Conservation (phyloP, 2,888 invertebrate species). For the Gnatocerus cornutus region DNA sequence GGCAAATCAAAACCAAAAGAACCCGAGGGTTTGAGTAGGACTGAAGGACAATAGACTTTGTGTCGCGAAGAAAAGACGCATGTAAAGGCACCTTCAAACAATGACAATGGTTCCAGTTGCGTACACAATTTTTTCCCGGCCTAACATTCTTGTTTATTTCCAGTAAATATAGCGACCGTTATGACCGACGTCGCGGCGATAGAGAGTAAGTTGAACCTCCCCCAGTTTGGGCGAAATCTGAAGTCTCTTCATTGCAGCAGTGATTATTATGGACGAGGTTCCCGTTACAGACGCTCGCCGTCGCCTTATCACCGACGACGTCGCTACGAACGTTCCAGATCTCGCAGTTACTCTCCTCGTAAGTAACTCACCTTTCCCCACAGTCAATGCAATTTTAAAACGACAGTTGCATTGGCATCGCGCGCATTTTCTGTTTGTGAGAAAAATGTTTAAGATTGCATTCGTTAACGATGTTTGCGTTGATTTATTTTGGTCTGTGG, state of each 20-base stretch:
- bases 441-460: constrained; percentile 32
- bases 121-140: not conserved
- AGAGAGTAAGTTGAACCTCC: constrained; percentile 62
- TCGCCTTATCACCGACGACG: constrained; percentile 64
- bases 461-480: constrained; percentile 29
- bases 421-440: constrained; percentile 21
- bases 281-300: constrained; percentile 62
- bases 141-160: constrained; percentile 51
- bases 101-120: not conserved
- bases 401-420: constrained; percentile 24
- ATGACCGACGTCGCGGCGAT: constrained; percentile 61
- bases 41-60: constrained; percentile 52
- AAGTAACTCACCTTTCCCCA: constrained; percentile 54
- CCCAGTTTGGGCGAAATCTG: too few relatives aligned
- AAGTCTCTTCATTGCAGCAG: too few relatives aligned
- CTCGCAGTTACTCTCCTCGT: constrained; percentile 66
- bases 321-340: constrained; percentile 63
- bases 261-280: constrained; percentile 61
- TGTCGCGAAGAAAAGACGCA: constrained; percentile 50
- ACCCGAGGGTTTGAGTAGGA: constrained; percentile 25
- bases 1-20: constrained; percentile 26
- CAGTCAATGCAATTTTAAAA: constrained; percentile 39
- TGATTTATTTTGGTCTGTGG: constrained; percentile 41
- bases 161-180: constrained; percentile 64
- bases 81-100: constrained; percentile 57